Evolutionary conservation across 2,113 vertebrate genomes (phyloP).

Genomic region (Mesoclemmys tuberculata): DNA sequence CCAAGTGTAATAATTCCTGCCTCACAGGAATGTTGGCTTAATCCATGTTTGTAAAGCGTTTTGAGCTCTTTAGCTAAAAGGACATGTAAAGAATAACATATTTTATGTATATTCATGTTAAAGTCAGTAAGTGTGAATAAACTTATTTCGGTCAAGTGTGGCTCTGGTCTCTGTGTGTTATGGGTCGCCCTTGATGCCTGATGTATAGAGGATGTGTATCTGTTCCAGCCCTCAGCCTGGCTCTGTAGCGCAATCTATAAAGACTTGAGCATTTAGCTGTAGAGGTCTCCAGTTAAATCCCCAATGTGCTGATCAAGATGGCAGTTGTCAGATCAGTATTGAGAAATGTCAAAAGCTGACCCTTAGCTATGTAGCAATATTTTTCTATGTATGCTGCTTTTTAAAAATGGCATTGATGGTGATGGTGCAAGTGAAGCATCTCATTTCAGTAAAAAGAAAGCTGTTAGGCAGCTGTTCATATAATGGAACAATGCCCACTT

Average conservation of each 20-base stretch:
- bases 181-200: neutral
- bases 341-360: neutral
- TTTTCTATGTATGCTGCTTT: neutral
- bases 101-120: neutral
- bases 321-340: neutral
- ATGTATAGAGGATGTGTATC: neutral
- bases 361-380: neutral
- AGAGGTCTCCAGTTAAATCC: neutral
- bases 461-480: neutral
- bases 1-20: neutral
- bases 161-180: neutral
- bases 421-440: neutral
- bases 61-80: neutral
- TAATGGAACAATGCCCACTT: neutral
- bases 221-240: neutral
- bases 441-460: neutral
- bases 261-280: neutral
- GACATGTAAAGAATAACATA: neutral
- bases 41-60: neutral
- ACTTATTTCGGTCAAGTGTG: neutral
- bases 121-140: neutral
- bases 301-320: neutral
- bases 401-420: neutral
- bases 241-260: neutral
- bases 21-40: neutral